Evolutionary conservation across 1,140 invertebrate species (phyloP).

Genomic region (Heliconius hermathena): DNA sequence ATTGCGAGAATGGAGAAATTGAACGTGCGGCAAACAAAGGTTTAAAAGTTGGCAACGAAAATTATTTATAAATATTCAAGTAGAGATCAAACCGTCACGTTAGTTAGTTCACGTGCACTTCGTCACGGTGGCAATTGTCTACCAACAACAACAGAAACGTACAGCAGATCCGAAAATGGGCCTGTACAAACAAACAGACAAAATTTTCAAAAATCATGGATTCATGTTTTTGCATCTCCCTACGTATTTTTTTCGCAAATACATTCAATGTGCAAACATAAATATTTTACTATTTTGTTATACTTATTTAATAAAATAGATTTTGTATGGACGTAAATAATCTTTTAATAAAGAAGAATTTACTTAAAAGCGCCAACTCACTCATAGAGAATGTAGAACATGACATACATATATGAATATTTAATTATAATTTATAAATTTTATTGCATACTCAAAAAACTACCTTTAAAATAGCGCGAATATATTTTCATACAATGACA

Average conservation of each 20-base stretch:
- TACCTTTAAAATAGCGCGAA: slow-evolving; percentile 3
- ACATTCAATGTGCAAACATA: too few species aligned
- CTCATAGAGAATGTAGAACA: slow-evolving; percentile 1
- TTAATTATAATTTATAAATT: slow-evolving; percentile 8
- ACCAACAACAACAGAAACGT: too few species aligned
- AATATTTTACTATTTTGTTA: neutral
- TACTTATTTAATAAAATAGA: neutral
- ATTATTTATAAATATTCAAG: too few species aligned
- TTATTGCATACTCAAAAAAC: slow-evolving; percentile 7
- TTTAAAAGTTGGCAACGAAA: too few species aligned
- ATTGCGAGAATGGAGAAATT: too few species aligned
- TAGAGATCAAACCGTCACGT: too few species aligned
- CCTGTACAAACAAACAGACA: neutral
- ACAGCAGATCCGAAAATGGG: too few species aligned
- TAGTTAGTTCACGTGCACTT: too few species aligned
- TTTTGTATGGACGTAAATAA: neutral
- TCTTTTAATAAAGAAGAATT: neutral
- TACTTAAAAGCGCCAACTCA: neutral
- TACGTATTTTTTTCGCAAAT: too few species aligned
- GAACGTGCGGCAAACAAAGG: too few species aligned
- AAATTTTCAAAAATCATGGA: neutral
- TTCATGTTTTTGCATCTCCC: too few species aligned
- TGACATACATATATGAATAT: slow-evolving; percentile 2
- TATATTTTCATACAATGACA: slow-evolving; percentile 14
- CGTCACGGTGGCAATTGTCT: too few species aligned